Conservation (phyloP, 2,888 invertebrate species). For the Eupithecia insigniata region DNA sequence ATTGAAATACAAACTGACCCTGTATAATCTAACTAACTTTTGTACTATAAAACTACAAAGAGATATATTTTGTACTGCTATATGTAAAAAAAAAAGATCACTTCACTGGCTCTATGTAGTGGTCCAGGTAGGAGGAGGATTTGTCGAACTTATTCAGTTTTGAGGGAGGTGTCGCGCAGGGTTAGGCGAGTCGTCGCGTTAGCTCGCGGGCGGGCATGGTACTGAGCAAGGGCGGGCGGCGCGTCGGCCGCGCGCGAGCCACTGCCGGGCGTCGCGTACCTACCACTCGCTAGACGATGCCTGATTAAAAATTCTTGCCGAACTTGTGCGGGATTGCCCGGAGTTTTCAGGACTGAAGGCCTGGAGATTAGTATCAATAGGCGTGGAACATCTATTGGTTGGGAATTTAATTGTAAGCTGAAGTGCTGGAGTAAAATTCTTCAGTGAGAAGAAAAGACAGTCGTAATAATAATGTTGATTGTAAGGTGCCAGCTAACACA, state of each 20-base stretch:
- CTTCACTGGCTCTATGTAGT: constrained; percentile 79
- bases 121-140: constrained; percentile 83
- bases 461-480: background rate
- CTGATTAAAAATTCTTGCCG: constrained; percentile 79
- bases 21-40: constrained; percentile 81
- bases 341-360: constrained; percentile 40
- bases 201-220: constrained; percentile 53
- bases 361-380: background rate
- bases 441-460: background rate
- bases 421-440: background rate
- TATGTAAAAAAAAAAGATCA: constrained; percentile 60
- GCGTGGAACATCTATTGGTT: background rate
- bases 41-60: constrained; percentile 80
- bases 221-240: constrained; percentile 49
- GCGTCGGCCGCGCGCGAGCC: constrained; percentile 60
- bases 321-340: constrained; percentile 70
- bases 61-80: constrained; percentile 81
- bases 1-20: constrained; percentile 84
- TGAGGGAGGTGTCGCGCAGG: constrained; percentile 69
- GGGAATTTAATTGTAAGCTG: background rate
- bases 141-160: constrained; percentile 85
- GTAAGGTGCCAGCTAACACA: background rate
- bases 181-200: constrained; percentile 55
- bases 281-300: constrained; percentile 62
- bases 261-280: constrained; percentile 79